Percentiles rank a stretch among this genome's conserved stretches.
Evolutionary conservation across 2,797 vertebrate genomes (phyloP).

Genomic region (Bovichtus variegatus): DNA sequence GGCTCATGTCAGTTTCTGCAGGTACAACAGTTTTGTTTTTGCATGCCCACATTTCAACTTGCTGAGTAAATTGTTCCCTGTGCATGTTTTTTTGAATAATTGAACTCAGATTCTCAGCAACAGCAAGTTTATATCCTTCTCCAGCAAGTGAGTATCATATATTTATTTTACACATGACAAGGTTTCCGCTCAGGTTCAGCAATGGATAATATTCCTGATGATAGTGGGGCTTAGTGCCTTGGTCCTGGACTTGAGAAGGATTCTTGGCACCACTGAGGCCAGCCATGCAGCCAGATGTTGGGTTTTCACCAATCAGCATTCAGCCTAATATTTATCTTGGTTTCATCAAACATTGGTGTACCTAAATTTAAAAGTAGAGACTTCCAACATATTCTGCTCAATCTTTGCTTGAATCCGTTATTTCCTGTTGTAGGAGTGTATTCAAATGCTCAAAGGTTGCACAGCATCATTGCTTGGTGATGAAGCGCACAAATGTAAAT

Average conservation of each 20-base stretch:
- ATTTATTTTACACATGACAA: background rate
- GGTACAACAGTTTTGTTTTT: slow-evolving; percentile 21
- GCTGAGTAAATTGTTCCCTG: slow-evolving; percentile 9
- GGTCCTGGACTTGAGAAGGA: background rate
- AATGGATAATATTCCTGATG: background rate
- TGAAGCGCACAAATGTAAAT: slow-evolving; percentile 1
- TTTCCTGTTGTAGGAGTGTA: background rate
- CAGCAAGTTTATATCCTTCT: background rate
- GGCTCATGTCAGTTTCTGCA: slow-evolving; percentile 18
- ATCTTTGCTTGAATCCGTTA: background rate
- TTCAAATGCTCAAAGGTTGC: slow-evolving; percentile 7
- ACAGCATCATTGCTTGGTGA: background rate
- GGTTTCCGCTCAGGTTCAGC: background rate
- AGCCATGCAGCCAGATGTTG: background rate
- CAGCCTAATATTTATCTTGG: slow-evolving; percentile 4
- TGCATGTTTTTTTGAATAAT: slow-evolving; percentile 5
- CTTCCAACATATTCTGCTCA: background rate
- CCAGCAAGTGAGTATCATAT: background rate
- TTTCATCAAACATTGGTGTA: background rate
- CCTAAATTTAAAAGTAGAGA: background rate
- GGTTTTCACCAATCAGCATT: slow-evolving; percentile 11
- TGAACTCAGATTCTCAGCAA: background rate
- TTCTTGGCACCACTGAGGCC: background rate
- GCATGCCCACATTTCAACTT: slow-evolving; percentile 7
- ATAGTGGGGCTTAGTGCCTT: background rate